A percentile compares a stretch with the other conserved stretches of the same genome.
Conservation (phyloP, 1,140 invertebrate species). For the Megalopta genalis region DNA sequence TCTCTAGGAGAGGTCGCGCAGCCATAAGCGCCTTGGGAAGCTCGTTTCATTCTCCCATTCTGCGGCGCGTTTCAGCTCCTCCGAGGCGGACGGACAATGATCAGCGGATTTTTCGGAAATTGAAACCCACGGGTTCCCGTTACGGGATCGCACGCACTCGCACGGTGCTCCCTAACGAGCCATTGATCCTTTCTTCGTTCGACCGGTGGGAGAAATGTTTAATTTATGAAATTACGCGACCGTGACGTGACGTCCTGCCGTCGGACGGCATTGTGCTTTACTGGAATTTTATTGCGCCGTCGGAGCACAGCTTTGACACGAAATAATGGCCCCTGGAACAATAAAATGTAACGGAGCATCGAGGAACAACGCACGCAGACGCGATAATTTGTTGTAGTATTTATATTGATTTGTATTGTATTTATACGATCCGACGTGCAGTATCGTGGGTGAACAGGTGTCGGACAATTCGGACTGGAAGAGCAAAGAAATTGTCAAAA, state of each 20-base stretch:
- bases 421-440: no score
- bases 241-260: not conserved
- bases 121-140: slow-evolving; percentile 23
- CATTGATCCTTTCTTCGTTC: slow-evolving; percentile 43
- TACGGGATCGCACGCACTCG: slow-evolving; percentile 26
- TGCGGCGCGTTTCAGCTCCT: slow-evolving; percentile 10
- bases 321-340: slow-evolving; percentile 1
- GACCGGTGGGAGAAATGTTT: slow-evolving; percentile 31
- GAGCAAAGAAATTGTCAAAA: no score
- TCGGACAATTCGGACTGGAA: no score
- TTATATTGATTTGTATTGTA: no score
- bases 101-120: slow-evolving; percentile 22
- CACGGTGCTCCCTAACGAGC: slow-evolving; percentile 30
- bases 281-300: slow-evolving; percentile 11
- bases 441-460: no score
- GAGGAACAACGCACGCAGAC: no score
- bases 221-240: slow-evolving; percentile 42
- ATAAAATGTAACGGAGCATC: slow-evolving; percentile 24
- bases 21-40: not conserved
- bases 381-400: no score
- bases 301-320: slow-evolving; percentile 27
- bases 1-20: no score
- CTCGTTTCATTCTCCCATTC: not conserved
- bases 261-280: slow-evolving; percentile 12
- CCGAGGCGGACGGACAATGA: slow-evolving; percentile 9